Base-by-base conservation (phyloP, 2,888 invertebrate genomes). In the Nomada lathburiana region DNA sequence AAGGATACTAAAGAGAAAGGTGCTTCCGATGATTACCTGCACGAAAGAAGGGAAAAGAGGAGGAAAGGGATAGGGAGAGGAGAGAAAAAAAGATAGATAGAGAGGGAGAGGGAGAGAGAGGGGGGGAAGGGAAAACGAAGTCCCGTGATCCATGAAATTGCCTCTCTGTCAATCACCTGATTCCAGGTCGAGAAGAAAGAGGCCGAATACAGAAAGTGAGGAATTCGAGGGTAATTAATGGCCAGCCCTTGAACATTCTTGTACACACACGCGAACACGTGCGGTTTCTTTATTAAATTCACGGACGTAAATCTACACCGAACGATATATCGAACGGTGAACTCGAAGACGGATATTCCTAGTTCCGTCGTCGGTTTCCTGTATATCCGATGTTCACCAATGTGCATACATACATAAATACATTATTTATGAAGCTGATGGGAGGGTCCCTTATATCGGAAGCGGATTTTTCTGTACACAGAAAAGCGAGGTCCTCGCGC, bases 1-100 rank as follows among this genome's bases (percentile, higher is more conserved):
- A 69, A 73, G 75, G 69, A 69, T 76, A 60, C 62, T 44, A 60
- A n/a, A 74, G 72, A 52, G 79, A 23, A 64, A 81, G 80, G 59
- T 81, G 87, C 77, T 88, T 87, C 82, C 85, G 83, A 86, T 89
- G 85, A 89, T 87, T 89, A 86, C 80, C 68, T 64, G 74, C 79
- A 70, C 59, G 78, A 20, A 52, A 47, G 29, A 65, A 70, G 64
- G 59, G 20, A n/a, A 29, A 16, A 29, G 29, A 36, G 73, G 23
- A 23, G 4, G 0, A 7, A 52, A 5, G 42, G 18, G 47, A 57
- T 47, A 26, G n/a, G 16, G 74, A 23, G 16, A 16, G 64, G 69
- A 80, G 75, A 79, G 74, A 73, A 81, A 74, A 76, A 77, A 82
- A 26, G 26, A 26, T 26, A 26, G 26, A 2, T 1, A 26, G 26